A percentile compares a stretch with the other conserved stretches of the same genome.
Conservation (phyloP, 2,888 invertebrate species). For the Cephus spinipes region DNA sequence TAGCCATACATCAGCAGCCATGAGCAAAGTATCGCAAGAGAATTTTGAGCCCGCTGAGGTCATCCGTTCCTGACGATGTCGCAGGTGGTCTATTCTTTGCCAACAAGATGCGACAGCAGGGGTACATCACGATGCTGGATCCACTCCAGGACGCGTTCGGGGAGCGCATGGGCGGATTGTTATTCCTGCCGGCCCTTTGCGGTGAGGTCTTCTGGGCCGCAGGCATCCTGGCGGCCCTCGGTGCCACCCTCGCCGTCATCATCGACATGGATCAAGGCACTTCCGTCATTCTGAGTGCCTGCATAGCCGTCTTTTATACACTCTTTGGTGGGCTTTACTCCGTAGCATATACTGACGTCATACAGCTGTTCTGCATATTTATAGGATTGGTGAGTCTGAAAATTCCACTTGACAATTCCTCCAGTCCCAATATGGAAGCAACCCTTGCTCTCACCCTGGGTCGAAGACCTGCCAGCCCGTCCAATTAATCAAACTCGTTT, state of each 20-base stretch:
- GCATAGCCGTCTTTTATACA: constrained; percentile 97
- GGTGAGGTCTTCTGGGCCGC: constrained; percentile 99
- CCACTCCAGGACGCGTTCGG: constrained; percentile 97
- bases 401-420: background rate
- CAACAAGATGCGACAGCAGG: constrained; percentile 96
- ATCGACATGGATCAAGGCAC: constrained; percentile 94
- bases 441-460: background rate
- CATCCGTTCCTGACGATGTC: constrained; percentile 15
- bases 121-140: constrained; percentile 98
- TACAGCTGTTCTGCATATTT: constrained; percentile 98
- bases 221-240: constrained; percentile 95
- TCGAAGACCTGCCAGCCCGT: background rate
- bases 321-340: constrained; percentile 97
- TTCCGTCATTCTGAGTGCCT: constrained; percentile 94
- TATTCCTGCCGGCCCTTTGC: constrained; percentile 95
- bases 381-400: constrained; percentile 81
- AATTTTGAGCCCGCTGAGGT: background rate
- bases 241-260: constrained; percentile 96
- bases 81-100: constrained; percentile 97
- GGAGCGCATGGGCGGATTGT: constrained; percentile 95
- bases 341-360: constrained; percentile 98
- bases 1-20: background rate
- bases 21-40: background rate
- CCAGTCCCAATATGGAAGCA: background rate
- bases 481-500: background rate